Evolutionary conservation across 2,888 invertebrate genomes (phyloP), one percentile per base, ranked within the genome.

Genomic region (Folsomia manolachei): DNA sequence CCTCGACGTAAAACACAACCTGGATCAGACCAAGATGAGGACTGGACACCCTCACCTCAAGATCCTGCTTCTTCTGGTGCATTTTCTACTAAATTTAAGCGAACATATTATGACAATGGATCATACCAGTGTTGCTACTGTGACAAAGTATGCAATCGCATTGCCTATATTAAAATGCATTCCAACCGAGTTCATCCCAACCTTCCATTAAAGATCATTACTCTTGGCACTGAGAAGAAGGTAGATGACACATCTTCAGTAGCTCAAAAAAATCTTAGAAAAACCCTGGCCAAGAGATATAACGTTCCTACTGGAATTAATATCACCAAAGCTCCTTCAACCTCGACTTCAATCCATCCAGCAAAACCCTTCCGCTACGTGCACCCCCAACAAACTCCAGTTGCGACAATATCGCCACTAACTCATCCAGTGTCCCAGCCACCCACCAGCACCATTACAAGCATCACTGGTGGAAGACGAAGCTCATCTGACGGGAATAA

Each of bases 71-170:
- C 4, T 14, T 4, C 4, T 14, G 14, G 14, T 14, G n/a, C n/a
- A n/a, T n/a, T n/a, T n/a, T 9, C 4, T 14, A 39, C 4, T 4
- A 39, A 14, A 14, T 14, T 4, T 7, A 56, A 56, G n/a, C 7
- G 56, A n/a, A 14, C 18, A 56, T 56, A 19, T n/a, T 4, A 7
- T 14, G 21, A 27, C 9, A 19, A 26, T 27, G 64, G 27, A 27
- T 7, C 7, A n/a, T 64, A n/a, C 21, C 21, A 27, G 4, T 64
- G 64, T 64, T 27, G 27, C 23, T 64, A 64, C 21, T 64, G 64
- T 19, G 21, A 26, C 26, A 64, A 64, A 19, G 27, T 2, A 14
- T 64, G 27, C 2, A 27, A 26, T 27, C 4, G 39, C 7, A n/a
- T 27, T 11, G 19, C 27, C 39, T 64, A 64, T 26, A 26, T 64